Base-by-base conservation (phyloP, 2,888 invertebrate genomes). In the Empis stercorea region DNA sequence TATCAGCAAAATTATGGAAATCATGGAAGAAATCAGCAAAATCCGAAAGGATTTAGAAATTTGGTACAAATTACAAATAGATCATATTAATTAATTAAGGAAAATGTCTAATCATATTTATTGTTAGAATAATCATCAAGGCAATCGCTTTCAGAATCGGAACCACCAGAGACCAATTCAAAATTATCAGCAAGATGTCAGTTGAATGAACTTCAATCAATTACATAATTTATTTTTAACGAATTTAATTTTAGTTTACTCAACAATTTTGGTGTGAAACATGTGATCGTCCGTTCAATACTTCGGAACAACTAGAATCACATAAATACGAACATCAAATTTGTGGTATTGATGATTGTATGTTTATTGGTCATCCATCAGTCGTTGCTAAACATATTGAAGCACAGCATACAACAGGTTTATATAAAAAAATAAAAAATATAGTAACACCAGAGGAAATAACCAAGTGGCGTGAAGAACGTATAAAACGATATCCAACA, bases 331-430 rank as follows among this genome's bases (percentile, higher is more conserved):
- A 81, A 57, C 93, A 94, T 68, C 76, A 78, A 66, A 74, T 76
- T 64, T 94, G 93, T 62, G 82, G 81, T 44, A 76, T 84, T 45
- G 86, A 86, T 57, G 85, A 84, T 13, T 94, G 93, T 61, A 75
- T 73, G 32, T 89, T 87, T 69, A 72, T 79, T 48, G 89, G 87
- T 4, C 84, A 87, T 62, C 78, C 83, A 4, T 81, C 81, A 63
- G 74, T 91, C 3, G 78, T 94, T 13, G 80, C 82, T 50, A 80
- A 80, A 55, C 94, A 94, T 61, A 78, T 87, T 54, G 75, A 77
- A 63, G 80, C 84, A 74, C 87, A 91, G 68, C 93, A 94, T 66
- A 74, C 76, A 7, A 79, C 83, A n/a, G 92, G 91, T 0, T 66
- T 92, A 15, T 93, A 83, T 59, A 77, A 83, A 45, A 81, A 80